Conservation (phyloP, 2,113 vertebrate species). For the Chlorodrepanis virens region DNA sequence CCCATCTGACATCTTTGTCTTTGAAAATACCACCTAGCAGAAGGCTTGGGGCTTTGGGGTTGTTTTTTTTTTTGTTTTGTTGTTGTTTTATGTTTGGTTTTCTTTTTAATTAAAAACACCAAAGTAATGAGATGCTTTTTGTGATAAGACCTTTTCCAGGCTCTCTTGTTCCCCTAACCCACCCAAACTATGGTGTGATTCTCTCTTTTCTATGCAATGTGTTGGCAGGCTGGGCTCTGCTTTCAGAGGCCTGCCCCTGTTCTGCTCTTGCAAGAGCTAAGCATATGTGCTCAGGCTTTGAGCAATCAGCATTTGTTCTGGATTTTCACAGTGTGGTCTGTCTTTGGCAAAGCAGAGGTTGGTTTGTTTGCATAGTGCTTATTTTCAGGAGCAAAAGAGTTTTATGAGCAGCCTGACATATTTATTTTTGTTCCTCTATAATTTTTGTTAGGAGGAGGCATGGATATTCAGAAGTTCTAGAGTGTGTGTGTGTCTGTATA, state of each 20-base stretch:
- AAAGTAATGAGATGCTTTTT: background rate
- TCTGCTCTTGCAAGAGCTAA: background rate
- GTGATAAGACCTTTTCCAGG: background rate
- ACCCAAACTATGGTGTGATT: background rate
- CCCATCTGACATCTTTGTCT: background rate
- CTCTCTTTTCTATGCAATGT: background rate
- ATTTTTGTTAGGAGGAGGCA: conserved; percentile 18
- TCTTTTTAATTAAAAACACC: background rate
- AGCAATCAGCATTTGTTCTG: background rate
- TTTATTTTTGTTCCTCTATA: conserved; percentile 43
- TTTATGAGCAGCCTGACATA: conserved; percentile 19
- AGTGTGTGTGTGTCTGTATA: background rate
- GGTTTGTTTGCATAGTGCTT: conserved; percentile 45
- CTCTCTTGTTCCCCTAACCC: background rate
- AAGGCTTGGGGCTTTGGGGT: background rate
- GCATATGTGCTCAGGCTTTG: background rate
- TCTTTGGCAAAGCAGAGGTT: background rate
- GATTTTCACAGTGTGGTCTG: conserved; percentile 19
- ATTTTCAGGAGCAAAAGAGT: conserved; percentile 27
- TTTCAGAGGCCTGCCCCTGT: background rate
- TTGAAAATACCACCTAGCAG: background rate
- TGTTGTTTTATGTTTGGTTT: background rate
- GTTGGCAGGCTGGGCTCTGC: background rate
- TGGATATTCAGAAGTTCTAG: background rate
- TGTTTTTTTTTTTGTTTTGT: background rate